Percentiles rank a stretch among this genome's conserved stretches.
phyloP scores from a whole-genome alignment of 1,140 invertebrate species.

The Palaemon carinicauda region DNA sequence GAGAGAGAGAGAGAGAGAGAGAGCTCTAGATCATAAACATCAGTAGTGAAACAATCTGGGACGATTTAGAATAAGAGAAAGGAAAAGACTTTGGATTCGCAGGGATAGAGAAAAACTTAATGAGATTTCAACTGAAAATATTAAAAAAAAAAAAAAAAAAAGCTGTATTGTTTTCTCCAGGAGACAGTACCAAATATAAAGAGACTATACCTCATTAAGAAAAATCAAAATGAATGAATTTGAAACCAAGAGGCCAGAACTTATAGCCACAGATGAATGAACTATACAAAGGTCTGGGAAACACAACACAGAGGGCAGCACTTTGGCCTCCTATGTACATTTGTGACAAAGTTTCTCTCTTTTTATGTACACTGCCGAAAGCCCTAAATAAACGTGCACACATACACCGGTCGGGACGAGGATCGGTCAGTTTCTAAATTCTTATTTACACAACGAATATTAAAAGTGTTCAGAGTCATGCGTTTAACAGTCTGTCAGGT shows the following conservation, averaged over 20 bases:
- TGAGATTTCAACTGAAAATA: not conserved
- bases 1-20: not conserved
- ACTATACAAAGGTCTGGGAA: not conserved
- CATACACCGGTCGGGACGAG: not conserved
- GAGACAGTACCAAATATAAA: too few species aligned
- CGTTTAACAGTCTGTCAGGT: too few species aligned
- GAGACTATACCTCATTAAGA: not conserved
- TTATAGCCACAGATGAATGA: not conserved
- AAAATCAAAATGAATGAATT: not conserved
- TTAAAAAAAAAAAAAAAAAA: not conserved
- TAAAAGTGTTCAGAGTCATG: too few species aligned
- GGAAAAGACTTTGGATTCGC: not conserved
- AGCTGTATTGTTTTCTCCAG: not conserved
- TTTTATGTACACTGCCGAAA: slow-evolving; percentile 46
- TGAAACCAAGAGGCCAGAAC: too few species aligned
- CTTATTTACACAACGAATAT: too few species aligned
- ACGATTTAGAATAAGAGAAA: too few species aligned
- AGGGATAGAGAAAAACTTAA: not conserved
- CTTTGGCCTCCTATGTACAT: not conserved
- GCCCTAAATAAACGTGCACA: slow-evolving; percentile 27
- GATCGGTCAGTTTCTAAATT: too few species aligned
- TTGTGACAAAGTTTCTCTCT: not conserved
- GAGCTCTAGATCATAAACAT: too few species aligned
- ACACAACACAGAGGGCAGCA: slow-evolving; percentile 37
- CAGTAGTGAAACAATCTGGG: too few species aligned